Conservation (phyloP, 1,140 invertebrate genomes). For the Micrasema minimum region DNA sequence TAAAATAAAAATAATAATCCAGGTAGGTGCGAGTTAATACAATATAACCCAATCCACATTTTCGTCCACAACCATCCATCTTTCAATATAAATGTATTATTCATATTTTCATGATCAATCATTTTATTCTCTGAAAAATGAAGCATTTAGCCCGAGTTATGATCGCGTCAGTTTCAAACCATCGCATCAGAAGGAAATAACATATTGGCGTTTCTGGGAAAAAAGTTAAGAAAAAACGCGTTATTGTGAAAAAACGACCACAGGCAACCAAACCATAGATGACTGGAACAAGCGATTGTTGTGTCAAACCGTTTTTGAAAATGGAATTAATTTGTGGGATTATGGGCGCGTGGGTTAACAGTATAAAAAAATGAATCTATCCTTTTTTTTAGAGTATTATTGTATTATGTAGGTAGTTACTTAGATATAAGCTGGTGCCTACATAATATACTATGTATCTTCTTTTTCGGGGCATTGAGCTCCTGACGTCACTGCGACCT, state of each 20-base stretch:
- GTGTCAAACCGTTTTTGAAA: slow-evolving; percentile 20
- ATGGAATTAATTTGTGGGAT: slow-evolving; percentile 22
- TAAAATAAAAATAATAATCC: background rate
- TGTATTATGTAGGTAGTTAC: too few species aligned
- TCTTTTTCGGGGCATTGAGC: too few species aligned
- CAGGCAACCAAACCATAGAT: slow-evolving; percentile 1
- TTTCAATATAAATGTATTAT: slow-evolving; percentile 24
- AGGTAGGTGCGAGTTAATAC: background rate
- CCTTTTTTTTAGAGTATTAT: too few species aligned
- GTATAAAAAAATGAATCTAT: background rate
- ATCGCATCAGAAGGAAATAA: slow-evolving; percentile 15
- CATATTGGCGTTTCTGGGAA: slow-evolving; percentile 13
- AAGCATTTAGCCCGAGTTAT: slow-evolving; percentile 16
- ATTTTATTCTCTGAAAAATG: slow-evolving; percentile 30
- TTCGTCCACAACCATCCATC: slow-evolving; percentile 10
- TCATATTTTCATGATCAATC: slow-evolving; percentile 36
- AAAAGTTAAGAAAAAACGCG: slow-evolving; percentile 15
- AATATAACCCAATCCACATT: background rate
- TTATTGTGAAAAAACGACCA: too few species aligned
- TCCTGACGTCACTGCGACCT: too few species aligned
- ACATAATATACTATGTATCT: too few species aligned
- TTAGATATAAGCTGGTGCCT: too few species aligned
- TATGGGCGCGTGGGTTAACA: slow-evolving; percentile 1
- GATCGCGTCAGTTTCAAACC: slow-evolving; percentile 20
- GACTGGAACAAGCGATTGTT: slow-evolving; percentile 11